A percentile compares a stretch with the other conserved stretches of the same genome.
Conservation (phyloP, 1,140 invertebrate genomes). For the Centruroides sculpturatus region DNA sequence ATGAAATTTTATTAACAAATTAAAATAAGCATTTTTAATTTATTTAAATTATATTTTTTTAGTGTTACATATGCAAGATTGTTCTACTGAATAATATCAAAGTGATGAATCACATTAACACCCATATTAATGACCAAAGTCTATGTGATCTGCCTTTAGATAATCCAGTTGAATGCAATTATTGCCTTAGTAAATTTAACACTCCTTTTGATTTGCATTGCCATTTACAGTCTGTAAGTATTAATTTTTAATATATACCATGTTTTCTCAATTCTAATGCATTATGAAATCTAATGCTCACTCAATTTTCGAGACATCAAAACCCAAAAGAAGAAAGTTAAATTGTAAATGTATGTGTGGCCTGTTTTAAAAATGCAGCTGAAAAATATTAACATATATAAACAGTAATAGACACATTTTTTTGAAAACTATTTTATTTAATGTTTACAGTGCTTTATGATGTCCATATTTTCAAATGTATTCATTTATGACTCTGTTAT, state of each 20-base stretch:
- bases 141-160: constrained; percentile 30
- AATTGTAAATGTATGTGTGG: neutral
- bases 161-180: constrained; percentile 31
- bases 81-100: constrained; percentile 31
- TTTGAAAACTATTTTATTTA: neutral
- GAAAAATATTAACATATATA: constrained; percentile 3
- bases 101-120: constrained; percentile 30
- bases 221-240: constrained; percentile 31
- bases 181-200: constrained; percentile 33
- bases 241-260: no score
- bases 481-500: no score
- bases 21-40: no score
- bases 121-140: constrained; percentile 29
- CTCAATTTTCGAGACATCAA: no score
- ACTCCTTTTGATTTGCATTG: constrained; percentile 32
- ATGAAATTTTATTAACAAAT: no score
- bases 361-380: constrained; percentile 1
- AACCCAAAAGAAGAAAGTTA: no score
- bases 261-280: no score
- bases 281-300: no score
- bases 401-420: neutral
- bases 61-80: constrained; percentile 31
- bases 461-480: no score
- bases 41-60: constrained; percentile 21
- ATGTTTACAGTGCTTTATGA: neutral